These are phyloP conservation scores for Lasioglossum albipes DNA, from an alignment of 1,140 invertebrate genomes.

Conservation along the genomic window DNA sequence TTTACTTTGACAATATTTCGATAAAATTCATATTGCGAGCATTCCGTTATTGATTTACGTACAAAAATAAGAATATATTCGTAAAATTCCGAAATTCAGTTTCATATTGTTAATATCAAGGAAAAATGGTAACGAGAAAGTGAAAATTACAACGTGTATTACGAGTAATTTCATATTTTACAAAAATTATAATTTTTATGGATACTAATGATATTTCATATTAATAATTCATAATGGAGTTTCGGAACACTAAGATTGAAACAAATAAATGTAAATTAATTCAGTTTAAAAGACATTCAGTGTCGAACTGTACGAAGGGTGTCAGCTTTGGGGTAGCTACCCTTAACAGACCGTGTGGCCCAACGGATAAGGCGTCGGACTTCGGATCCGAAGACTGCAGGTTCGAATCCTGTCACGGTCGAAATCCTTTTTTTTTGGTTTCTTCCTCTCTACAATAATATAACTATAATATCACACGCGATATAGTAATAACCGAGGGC, in stretches of 20 bases:
- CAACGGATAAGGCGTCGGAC: slow-evolving; percentile 84
- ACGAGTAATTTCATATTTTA: background rate
- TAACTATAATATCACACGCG: too few species aligned
- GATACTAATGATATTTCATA: accelerated
- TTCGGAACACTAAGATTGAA: accelerated
- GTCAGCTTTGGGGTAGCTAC: slow-evolving; percentile 49
- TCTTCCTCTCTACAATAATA: background rate
- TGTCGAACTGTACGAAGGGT: background rate
- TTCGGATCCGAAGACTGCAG: slow-evolving; percentile 84
- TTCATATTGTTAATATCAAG: background rate
- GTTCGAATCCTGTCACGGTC: slow-evolving; percentile 82
- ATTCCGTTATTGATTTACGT: background rate
- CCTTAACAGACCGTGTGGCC: slow-evolving; percentile 76
- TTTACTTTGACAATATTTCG: background rate
- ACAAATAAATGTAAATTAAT: background rate
- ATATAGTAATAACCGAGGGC: too few species aligned
- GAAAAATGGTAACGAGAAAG: too few species aligned
- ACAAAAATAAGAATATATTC: background rate
- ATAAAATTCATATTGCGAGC: background rate
- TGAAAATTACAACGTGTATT: background rate
- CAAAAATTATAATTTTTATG: slow-evolving; percentile 3
- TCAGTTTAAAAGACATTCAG: background rate
- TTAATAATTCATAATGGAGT: too few species aligned
- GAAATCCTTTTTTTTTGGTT: slow-evolving; percentile 50
- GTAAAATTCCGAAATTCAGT: background rate